These are phyloP conservation scores for Hydraecia micacea DNA, from an alignment of 2,888 invertebrate species.

Conservation along the genomic window DNA sequence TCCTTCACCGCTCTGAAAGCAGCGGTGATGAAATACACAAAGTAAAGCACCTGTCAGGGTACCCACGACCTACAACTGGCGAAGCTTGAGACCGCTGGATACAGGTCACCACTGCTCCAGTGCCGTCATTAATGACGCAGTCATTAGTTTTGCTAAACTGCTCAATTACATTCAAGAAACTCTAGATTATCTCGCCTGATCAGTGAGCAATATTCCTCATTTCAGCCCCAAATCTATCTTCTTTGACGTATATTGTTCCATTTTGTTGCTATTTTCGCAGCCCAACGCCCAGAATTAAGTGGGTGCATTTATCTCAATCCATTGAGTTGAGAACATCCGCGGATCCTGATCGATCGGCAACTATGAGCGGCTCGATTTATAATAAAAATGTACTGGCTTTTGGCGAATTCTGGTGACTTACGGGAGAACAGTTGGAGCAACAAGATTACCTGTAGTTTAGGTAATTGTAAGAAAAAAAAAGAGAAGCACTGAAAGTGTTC, in stretches of 20 bases:
- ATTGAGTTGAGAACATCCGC: constrained; percentile 74
- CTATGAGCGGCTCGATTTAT: constrained; percentile 76
- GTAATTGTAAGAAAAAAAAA: not conserved
- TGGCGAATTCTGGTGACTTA: constrained; percentile 12
- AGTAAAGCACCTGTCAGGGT: too few species aligned
- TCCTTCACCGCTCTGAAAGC: not conserved
- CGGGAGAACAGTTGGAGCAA: not conserved
- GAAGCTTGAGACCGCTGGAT: too few species aligned
- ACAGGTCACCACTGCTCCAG: too few species aligned
- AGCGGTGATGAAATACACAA: too few species aligned
- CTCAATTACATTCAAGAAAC: not conserved
- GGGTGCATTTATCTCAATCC: constrained; percentile 80
- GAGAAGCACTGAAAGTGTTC: not conserved
- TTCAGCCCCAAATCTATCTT: constrained; percentile 30
- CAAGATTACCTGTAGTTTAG: not conserved
- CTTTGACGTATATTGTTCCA: constrained; percentile 25
- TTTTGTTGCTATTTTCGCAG: constrained; percentile 54
- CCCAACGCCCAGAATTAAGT: constrained; percentile 69
- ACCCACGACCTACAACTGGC: too few species aligned
- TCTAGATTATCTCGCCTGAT: constrained; percentile 3
- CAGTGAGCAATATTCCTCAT: not conserved
- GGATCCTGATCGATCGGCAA: constrained; percentile 78
- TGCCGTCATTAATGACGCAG: not conserved
- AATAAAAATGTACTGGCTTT: constrained; percentile 73
- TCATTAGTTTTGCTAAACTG: not conserved